These are phyloP conservation scores for Calcarius lapponicus DNA, from an alignment of 2,797 vertebrate genomes.

Conservation along the genomic window DNA sequence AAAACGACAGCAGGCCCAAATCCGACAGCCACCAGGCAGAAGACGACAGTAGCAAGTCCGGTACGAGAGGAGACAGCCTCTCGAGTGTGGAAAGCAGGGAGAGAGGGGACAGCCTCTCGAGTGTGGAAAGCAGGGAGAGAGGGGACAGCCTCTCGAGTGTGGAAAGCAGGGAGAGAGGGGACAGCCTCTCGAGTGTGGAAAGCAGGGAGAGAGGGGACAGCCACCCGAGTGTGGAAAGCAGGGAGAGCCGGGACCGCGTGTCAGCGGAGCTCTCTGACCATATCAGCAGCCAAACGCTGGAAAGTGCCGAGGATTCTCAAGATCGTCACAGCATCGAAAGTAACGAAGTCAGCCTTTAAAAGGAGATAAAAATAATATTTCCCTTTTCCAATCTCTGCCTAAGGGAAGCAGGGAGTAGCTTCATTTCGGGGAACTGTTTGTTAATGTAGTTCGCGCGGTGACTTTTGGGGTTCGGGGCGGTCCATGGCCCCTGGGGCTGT, in stretches of 20 bases:
- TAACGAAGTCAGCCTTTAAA: slow-evolving; percentile 42
- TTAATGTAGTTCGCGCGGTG: background rate
- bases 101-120: background rate
- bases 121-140: slow-evolving; percentile 12
- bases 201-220: background rate
- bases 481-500: background rate
- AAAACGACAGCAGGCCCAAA: slow-evolving; percentile 51
- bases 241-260: background rate
- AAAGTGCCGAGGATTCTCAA: slow-evolving; percentile 22
- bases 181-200: background rate
- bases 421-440: background rate
- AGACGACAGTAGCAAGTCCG: background rate
- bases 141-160: background rate
- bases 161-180: background rate
- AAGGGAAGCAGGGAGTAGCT: background rate
- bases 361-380: background rate
- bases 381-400: background rate
- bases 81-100: background rate
- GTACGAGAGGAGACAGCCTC: background rate
- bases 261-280: background rate
- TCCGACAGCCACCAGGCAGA: background rate
- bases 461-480: background rate
- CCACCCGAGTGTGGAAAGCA: background rate
- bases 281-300: slow-evolving; percentile 18
- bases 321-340: slow-evolving; percentile 33